These are phyloP conservation scores for Selene dorsalis DNA, from an alignment of 2,797 vertebrate genomes.

Conservation along the genomic window DNA sequence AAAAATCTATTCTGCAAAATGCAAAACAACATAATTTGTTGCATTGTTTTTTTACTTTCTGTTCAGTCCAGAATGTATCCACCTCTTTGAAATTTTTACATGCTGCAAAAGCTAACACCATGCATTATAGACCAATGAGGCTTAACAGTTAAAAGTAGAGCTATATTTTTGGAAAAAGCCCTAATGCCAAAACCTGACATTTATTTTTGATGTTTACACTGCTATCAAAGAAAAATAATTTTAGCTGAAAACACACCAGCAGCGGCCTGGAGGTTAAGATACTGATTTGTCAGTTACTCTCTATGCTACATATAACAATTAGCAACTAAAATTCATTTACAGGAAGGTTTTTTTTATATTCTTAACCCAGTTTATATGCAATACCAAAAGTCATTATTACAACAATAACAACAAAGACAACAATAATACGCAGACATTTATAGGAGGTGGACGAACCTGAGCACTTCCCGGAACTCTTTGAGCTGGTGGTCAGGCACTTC, in stretches of 20 bases:
- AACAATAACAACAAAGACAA: background rate
- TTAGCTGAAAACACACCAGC: no score
- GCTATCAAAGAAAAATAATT: background rate
- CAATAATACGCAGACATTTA: background rate
- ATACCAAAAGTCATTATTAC: background rate
- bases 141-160: background rate
- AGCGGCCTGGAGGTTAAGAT: no score
- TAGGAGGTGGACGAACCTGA: conserved; percentile 86
- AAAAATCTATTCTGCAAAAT: background rate
- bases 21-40: background rate
- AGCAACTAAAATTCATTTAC: background rate
- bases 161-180: background rate
- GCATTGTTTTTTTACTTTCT: background rate
- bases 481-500: conserved; percentile 96
- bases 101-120: background rate
- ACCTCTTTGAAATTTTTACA: background rate
- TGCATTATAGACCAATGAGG: background rate
- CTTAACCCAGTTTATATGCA: background rate
- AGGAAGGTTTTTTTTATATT: background rate
- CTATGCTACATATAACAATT: background rate
- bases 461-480: conserved; percentile 97
- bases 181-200: background rate
- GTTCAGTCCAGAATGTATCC: background rate
- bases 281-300: background rate
- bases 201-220: background rate